Base-by-base conservation (phyloP, 2,113 vertebrate species). In the Salvelinus alpinus region DNA sequence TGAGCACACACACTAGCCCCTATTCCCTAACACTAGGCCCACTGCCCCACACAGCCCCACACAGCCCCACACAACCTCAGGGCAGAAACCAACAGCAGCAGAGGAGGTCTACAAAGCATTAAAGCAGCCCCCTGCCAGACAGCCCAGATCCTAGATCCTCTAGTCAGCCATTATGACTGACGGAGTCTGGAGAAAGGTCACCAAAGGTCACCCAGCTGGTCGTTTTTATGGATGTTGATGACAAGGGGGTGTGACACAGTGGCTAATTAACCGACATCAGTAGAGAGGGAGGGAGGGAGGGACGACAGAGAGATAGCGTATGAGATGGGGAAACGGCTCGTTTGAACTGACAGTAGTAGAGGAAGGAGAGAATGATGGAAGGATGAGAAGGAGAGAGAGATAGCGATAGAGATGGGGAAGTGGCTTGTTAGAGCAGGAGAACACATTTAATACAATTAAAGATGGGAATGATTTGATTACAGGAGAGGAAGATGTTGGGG, bases 131-230 rank as follows among this genome's bases (percentile, higher is more conserved):
- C 86, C 88, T 87, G 84, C 89, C 82, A 87, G 70, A 38, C 1
- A 65, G 14, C 29, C 20, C 66, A 67, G 77, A 80, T 84, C 75
- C 82, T 74, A 54, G 51, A 54, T 54, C 51, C 51, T 54, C 16
- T 54, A 31, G 81, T 86, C 82, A 76, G 80, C 86, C 81, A 86
- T 90, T 85, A 89, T 83, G 73, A 76, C 78, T 75, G 67, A 70
- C 79, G 72, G 22, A 47, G 89, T 86, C 86, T 81, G 47, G 16
- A 31, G 44, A 74, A 38, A 68, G 66, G 66, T 68, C 31, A 38
- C 31, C 27, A 27, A 31, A 24, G 90, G 89, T 90, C 89, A 66
- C 78, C 81, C 89, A 90, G 88, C 88, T 91, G 88, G 79, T 89
- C 71, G 77, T 68, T 79, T 79, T 88, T 82, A 64, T 47, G 16